Conservation (phyloP, 2,797 vertebrate species). For the Linurgus olivaceus region DNA sequence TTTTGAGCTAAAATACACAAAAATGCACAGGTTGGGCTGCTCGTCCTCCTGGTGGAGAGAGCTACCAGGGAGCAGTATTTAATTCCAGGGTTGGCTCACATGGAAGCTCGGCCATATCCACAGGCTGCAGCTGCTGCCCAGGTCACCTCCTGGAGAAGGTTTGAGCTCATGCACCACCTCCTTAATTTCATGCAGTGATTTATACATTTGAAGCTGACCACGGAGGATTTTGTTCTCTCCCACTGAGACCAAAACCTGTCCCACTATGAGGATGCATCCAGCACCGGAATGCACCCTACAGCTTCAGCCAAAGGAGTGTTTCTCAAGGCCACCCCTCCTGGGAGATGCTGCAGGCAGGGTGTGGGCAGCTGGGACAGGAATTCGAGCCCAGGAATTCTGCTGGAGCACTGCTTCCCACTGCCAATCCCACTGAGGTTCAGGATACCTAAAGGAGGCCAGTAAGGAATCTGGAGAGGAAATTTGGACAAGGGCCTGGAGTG, state of each 20-base stretch:
- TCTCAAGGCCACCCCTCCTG: background rate
- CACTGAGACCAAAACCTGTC: background rate
- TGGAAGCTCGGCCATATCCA: background rate
- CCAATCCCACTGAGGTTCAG: background rate
- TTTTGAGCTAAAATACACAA: background rate
- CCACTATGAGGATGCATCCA: background rate
- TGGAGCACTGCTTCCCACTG: background rate
- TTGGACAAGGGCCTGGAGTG: background rate
- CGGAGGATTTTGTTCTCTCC: rapidly evolving
- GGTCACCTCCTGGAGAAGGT: background rate
- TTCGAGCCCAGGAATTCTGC: background rate
- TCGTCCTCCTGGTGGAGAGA: rapidly evolving
- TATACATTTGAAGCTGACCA: background rate
- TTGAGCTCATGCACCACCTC: background rate
- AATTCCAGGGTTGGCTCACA: background rate
- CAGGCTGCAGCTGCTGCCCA: background rate
- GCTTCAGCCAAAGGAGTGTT: background rate
- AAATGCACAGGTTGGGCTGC: background rate
- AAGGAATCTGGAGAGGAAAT: background rate
- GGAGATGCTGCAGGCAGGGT: background rate
- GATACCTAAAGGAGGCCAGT: background rate
- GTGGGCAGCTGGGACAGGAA: background rate
- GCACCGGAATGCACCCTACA: background rate
- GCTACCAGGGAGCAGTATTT: background rate
- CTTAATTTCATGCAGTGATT: background rate